Percentiles rank a stretch among this genome's conserved stretches.
phyloP scores from a whole-genome alignment of 2,888 invertebrate genomes.

The Limulus polyphemus region DNA sequence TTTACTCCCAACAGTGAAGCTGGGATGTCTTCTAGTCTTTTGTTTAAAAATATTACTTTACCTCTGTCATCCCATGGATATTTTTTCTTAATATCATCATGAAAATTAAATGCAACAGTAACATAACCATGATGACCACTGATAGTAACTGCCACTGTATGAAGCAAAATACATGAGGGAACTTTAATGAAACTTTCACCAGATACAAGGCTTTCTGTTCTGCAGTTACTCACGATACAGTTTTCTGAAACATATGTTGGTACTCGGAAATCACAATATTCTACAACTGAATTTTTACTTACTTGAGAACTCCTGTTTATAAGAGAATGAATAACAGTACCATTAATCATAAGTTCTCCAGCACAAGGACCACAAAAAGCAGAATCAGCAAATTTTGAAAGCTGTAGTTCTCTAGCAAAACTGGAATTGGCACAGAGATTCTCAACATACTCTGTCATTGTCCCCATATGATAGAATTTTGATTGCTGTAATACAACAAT shows the following conservation, averaged over 20 bases:
- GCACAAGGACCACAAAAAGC: background rate
- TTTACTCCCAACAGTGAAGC: constrained; percentile 1
- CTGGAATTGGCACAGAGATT: constrained; percentile 19
- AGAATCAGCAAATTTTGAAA: background rate
- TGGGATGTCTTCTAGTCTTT: background rate
- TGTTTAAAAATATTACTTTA: too few relatives aligned
- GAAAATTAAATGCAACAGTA: constrained; percentile 24
- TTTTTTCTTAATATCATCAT: constrained; percentile 26
- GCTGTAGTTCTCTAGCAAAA: constrained; percentile 14
- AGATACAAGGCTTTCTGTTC: constrained; percentile 8
- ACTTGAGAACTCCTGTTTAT: constrained; percentile 28
- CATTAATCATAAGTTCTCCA: background rate
- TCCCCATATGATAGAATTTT: constrained; percentile 40
- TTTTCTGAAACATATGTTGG: constrained; percentile 31
- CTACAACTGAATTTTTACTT: constrained; percentile 30
- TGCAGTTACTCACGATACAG: constrained; percentile 37
- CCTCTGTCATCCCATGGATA: constrained; percentile 14
- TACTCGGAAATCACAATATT: constrained; percentile 36
- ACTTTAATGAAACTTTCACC: constrained; percentile 19
- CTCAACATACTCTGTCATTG: constrained; percentile 32
- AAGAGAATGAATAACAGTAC: constrained; percentile 33
- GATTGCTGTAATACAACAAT: constrained; percentile 36
- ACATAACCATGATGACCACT: constrained; percentile 19
- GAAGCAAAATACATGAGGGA: constrained; percentile 25
- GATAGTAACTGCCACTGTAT: constrained; percentile 23